Conservation (phyloP, 2,888 invertebrate species). For the Pelosia muscerda region DNA sequence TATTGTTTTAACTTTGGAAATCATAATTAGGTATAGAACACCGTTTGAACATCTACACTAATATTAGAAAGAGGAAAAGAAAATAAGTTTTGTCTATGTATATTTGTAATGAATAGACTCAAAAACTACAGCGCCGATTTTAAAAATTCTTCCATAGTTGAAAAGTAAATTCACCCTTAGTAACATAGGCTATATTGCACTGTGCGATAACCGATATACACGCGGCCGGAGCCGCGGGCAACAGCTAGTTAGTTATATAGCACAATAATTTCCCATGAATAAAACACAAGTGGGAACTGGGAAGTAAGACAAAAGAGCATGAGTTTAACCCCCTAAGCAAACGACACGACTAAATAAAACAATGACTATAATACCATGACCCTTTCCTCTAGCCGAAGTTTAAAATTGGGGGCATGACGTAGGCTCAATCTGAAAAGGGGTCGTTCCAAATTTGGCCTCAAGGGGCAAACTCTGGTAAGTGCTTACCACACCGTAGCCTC, state of each 20-base stretch:
- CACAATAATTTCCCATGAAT: background rate
- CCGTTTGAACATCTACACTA: too few species aligned
- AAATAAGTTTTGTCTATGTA: too few species aligned
- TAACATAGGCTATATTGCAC: too few species aligned
- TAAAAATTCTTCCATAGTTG: too few species aligned
- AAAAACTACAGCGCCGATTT: too few species aligned
- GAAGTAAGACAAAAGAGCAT: background rate
- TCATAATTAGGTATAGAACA: too few species aligned
- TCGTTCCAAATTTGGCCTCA: slow-evolving; percentile 26
- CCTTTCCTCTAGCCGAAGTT: slow-evolving; percentile 24
- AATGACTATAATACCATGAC: slow-evolving; percentile 26
- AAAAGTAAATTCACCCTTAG: too few species aligned
- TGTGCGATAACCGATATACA: too few species aligned
- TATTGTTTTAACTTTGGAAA: too few species aligned
- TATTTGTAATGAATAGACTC: too few species aligned
- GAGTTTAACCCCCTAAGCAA: background rate
- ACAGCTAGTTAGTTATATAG: background rate
- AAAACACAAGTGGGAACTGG: background rate
- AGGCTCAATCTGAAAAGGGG: slow-evolving; percentile 30
- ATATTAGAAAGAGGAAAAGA: too few species aligned
- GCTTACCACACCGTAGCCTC: slow-evolving; percentile 26
- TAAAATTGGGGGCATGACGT: slow-evolving; percentile 32
- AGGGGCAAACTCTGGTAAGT: slow-evolving; percentile 25
- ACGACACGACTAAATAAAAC: slow-evolving; percentile 15
- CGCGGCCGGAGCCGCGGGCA: too few species aligned